These are phyloP conservation scores for Hydropsyche betteni DNA, from an alignment of 2,888 invertebrate genomes.

Conservation along the genomic window DNA sequence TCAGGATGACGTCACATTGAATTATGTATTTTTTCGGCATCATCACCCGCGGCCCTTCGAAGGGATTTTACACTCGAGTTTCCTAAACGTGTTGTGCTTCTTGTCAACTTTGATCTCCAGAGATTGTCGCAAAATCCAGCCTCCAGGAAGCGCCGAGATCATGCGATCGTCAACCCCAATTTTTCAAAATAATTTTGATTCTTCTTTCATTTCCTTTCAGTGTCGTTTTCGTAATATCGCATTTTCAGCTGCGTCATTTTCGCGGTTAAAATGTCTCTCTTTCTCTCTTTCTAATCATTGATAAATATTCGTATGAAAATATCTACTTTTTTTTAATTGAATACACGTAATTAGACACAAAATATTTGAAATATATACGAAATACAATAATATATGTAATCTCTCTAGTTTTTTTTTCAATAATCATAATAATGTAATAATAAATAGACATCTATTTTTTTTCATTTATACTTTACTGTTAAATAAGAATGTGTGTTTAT, in stretches of 20 bases:
- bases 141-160: constrained; percentile 45
- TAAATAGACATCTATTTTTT: constrained; percentile 50
- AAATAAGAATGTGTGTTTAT: constrained; percentile 4
- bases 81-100: no score
- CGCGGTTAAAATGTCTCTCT: constrained; percentile 42
- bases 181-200: background rate
- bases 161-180: constrained; percentile 34
- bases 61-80: constrained; percentile 44
- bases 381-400: constrained; percentile 30
- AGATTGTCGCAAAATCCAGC: constrained; percentile 50
- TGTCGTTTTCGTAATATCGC: no score
- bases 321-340: constrained; percentile 46
- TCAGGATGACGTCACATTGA: constrained; percentile 49
- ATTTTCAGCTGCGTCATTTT: constrained; percentile 21
- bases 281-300: background rate
- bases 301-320: constrained; percentile 47
- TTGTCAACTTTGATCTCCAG: constrained; percentile 31
- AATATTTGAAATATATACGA: constrained; percentile 12
- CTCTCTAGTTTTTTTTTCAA: no score
- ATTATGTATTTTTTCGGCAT: constrained; percentile 41
- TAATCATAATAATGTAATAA: constrained; percentile 32
- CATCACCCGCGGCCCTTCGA: constrained; percentile 50
- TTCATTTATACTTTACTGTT: background rate
- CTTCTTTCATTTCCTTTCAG: background rate
- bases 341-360: constrained; percentile 29